Evolutionary conservation across 2,113 vertebrate genomes (phyloP), one percentile per base, ranked within the genome.

Genomic region (rat (Rattus norvegicus)): DNA sequence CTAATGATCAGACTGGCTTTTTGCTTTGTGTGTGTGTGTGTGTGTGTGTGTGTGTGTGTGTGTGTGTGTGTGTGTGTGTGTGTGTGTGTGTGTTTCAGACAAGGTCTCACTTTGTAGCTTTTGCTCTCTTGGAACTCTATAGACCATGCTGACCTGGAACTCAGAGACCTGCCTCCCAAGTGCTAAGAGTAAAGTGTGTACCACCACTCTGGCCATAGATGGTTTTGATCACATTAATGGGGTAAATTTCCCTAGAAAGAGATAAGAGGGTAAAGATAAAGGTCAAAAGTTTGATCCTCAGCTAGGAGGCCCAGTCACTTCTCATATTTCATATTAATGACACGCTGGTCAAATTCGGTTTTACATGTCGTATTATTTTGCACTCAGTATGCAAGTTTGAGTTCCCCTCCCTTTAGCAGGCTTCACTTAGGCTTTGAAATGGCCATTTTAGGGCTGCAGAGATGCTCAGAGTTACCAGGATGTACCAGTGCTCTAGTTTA

Each of bases 201-300:
- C 7, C 17, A 20, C 70, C 8, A 20, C 36, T 72, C 70, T 72
- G 70, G 17, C 69, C 70, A 72, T n/a, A n/a, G 36, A 69, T 26
- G 30, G 8, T 63, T 87, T n/a, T 77, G 59, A 84, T 19, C 81
- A 49, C 24, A 65, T 56, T 94, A 39, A 65, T 79, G 33, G 81
- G 12, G 69, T 87, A 49, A 94, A 91, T 54, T 88, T 61, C 26
- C n/a, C 77, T 75, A 14, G 65, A 90, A 92, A 90, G 14, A 91
- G 39, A 12, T 52, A 92, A 72, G n/a, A 93, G 12, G 47, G 5
- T 80, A 95, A 84, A 39, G 36, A 2, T 11, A 30, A 77, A 36
- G 77, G 77, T 36, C 49, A n/a, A 79, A n/a, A 10, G 79, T 81
- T 59, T 56, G 52, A 2, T 81, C 33, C 36, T 24, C 33, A n/a